Conservation (phyloP, 1,140 invertebrate species). For the Drosophila pandora region DNA sequence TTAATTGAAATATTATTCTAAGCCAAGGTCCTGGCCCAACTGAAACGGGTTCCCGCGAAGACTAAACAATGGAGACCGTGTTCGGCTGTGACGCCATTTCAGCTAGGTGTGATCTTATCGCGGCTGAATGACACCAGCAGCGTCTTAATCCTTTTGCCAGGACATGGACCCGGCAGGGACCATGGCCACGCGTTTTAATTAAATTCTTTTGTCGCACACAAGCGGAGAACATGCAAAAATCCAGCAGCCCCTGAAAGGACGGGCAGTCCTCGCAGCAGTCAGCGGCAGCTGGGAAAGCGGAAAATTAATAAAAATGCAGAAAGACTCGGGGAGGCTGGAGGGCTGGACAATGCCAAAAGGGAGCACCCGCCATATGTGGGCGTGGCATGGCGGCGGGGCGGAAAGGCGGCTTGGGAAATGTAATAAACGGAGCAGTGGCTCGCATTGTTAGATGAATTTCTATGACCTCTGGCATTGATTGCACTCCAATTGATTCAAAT, state of each 20-base stretch:
- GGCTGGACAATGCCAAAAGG: conserved; percentile 4
- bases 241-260: conserved; percentile 20
- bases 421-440: conserved; percentile 34
- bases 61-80: not conserved
- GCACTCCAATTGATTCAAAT: conserved; percentile 33
- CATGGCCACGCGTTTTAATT: conserved; percentile 66
- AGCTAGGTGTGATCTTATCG: conserved; percentile 16
- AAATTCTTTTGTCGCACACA: conserved; percentile 73
- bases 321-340: not conserved
- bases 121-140: conserved; percentile 28
- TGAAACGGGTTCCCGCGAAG: not conserved
- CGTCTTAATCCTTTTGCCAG: conserved; percentile 67
- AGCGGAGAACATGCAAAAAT: conserved; percentile 63
- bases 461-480: conserved; percentile 41
- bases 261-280: not conserved
- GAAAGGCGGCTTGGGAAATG: conserved; percentile 7
- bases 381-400: conserved; percentile 9
- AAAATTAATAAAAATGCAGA: conserved; percentile 56
- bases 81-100: not conserved
- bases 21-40: not conserved
- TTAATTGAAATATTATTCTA: not conserved
- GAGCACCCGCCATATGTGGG: conserved; percentile 33
- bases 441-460: conserved; percentile 52
- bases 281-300: conserved; percentile 22
- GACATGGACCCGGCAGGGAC: conserved; percentile 30